Base-by-base conservation (phyloP, 2,113 vertebrate genomes). In the Acrocephalus arundinaceus region DNA sequence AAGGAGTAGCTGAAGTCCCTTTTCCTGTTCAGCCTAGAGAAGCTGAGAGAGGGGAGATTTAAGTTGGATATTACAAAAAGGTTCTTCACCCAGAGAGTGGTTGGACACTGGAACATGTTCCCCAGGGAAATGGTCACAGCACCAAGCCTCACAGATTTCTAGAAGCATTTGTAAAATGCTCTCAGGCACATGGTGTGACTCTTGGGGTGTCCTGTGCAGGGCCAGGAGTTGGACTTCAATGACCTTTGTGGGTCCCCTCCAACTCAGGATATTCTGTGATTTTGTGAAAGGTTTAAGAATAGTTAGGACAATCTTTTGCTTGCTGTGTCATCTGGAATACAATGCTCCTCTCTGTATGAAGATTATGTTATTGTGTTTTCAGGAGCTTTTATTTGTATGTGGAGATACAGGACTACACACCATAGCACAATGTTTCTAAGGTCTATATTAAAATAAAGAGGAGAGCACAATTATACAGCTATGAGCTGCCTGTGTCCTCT, bases 41-140 rank as follows among this genome's bases (percentile, higher is more conserved):
- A 28, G 39, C 41, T 24, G 15, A 24, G 39, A 61, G 8, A 45
- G 7, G 9, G 16, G 9, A 75, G 16, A 20, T 54, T 39, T 41
- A 41, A n/a, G n/a, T 2, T 13, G 21, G 5, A 22, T 68, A 25
- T 54, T 41, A n/a, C 0, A 1, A 27, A 61, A 46, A 61, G 1
- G 3, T 31, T 83, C 28, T 19, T 62, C 39, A n/a, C 6, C 17
- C n/a, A 27, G 48, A 75, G 21, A 2, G 17, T 68, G 13, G 9
- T 5, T 63, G 24, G n/a, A 6, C 24, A 30, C 25, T 55, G 24
- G 11, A 48, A 62, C 15, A 45, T 6, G 4, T 8, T 33, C 6
- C 7, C 39, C 24, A 27, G 30, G 10, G 16, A 21, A 82, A 33
- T n/a, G 39, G 16, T 31, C 20, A 13, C n/a, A 68, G 4, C 30